Conservation (phyloP, 2,113 vertebrate species). For the Scolopax mira region DNA sequence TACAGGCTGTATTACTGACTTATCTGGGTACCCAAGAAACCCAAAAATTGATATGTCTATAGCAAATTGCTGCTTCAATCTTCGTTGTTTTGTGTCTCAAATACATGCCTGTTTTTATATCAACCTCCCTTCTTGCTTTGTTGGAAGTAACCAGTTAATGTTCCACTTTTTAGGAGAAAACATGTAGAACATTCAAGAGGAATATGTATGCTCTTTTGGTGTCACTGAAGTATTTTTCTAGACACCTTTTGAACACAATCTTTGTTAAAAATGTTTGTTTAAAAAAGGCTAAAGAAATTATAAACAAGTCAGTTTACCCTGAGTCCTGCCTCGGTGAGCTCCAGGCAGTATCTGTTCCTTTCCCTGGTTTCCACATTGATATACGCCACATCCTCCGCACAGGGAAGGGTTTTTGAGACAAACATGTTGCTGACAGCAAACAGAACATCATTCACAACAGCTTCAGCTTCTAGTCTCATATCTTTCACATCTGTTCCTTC, state of each 20-base stretch:
- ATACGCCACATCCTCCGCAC: slow-evolving; percentile 87
- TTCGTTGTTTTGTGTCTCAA: neutral
- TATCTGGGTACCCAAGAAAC: neutral
- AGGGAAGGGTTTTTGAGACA: slow-evolving; percentile 86
- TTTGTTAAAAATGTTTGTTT: neutral
- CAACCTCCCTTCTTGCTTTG: neutral
- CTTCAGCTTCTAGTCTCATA: slow-evolving; percentile 94
- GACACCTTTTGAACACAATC: neutral
- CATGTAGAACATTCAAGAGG: neutral
- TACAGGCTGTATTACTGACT: neutral
- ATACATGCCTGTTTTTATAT: neutral
- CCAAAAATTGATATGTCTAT: neutral
- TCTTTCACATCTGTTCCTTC: slow-evolving; percentile 88
- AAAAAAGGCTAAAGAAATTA: neutral
- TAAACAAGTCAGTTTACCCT: slow-evolving; percentile 76
- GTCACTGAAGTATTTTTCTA: neutral
- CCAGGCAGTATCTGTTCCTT: slow-evolving; percentile 88
- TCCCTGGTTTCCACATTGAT: slow-evolving; percentile 96
- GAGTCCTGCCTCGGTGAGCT: slow-evolving; percentile 93
- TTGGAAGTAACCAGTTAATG: neutral
- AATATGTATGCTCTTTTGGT: neutral
- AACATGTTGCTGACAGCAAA: slow-evolving; percentile 94
- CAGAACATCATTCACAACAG: slow-evolving; percentile 93
- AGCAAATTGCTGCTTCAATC: neutral
- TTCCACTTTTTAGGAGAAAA: neutral